Percentiles rank a stretch among this genome's conserved stretches.
These are phyloP conservation scores for Pangasius mekongensis DNA, from an alignment of 2,797 vertebrate genomes.

Conservation along the genomic window DNA sequence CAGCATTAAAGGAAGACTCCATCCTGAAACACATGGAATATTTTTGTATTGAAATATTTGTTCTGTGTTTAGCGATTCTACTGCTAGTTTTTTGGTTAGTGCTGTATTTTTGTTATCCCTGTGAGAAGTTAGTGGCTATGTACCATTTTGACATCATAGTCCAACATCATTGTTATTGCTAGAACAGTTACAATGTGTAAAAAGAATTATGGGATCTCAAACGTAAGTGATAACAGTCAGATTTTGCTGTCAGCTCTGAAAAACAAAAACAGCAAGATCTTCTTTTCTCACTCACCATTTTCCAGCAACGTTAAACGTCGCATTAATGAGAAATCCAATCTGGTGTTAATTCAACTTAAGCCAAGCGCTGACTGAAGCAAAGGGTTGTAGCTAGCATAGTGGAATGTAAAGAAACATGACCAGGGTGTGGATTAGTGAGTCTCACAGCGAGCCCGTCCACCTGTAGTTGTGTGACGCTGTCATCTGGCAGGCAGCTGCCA, in stretches of 20 bases:
- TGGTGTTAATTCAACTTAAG: conserved; percentile 11
- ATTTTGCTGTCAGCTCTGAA: background rate
- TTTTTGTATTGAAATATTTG: background rate
- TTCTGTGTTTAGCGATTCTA: background rate
- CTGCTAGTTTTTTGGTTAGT: background rate
- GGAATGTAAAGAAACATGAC: conserved; percentile 56
- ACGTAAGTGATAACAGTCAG: background rate
- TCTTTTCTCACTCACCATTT: background rate
- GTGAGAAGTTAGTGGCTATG: background rate
- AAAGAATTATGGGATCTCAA: background rate
- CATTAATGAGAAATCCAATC: conserved; percentile 17
- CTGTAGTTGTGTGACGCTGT: conserved; percentile 56
- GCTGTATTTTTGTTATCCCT: background rate
- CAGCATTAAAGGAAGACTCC: background rate
- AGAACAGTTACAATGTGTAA: background rate
- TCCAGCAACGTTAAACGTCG: background rate
- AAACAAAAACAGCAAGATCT: background rate
- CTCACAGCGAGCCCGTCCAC: conserved; percentile 63
- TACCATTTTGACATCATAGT: background rate
- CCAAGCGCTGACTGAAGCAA: background rate
- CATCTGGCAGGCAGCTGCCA: conserved; percentile 60
- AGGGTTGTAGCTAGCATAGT: background rate
- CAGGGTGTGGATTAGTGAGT: conserved; percentile 60
- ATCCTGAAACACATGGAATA: background rate
- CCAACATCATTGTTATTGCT: background rate